Conservation (phyloP, 2,888 invertebrate genomes). For the Apeira syringaria region DNA sequence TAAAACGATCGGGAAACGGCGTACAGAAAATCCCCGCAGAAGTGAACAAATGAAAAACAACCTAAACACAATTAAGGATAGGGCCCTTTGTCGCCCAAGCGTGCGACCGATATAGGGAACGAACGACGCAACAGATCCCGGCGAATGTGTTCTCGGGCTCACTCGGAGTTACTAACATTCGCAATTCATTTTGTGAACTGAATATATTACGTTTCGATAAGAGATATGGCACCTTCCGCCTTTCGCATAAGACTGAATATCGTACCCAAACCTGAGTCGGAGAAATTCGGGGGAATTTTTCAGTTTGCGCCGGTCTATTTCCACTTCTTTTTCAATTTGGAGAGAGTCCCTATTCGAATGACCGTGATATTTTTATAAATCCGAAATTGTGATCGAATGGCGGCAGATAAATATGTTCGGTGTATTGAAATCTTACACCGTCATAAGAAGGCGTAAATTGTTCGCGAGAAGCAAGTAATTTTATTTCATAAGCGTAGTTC, state of each 20-base stretch:
- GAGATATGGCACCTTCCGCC: slow-evolving; percentile 60
- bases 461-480: slow-evolving; percentile 55
- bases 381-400: slow-evolving; percentile 72
- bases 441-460: slow-evolving; percentile 71
- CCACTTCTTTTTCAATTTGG: slow-evolving; percentile 43
- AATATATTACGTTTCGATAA: slow-evolving; percentile 71
- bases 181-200: slow-evolving; percentile 83
- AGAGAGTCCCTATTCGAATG: slow-evolving; percentile 48
- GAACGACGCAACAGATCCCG: slow-evolving; percentile 78
- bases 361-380: slow-evolving; percentile 61
- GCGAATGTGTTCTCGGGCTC: slow-evolving; percentile 82
- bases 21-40: slow-evolving; percentile 50
- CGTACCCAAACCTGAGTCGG: slow-evolving; percentile 46
- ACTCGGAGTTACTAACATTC: slow-evolving; percentile 82
- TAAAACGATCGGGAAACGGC: slow-evolving; percentile 63
- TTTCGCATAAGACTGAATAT: slow-evolving; percentile 58
- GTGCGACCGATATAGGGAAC: slow-evolving; percentile 68
- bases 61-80: slow-evolving; percentile 60
- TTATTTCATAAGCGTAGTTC: slow-evolving; percentile 57
- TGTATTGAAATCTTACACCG: slow-evolving; percentile 76
- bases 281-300: slow-evolving; percentile 66
- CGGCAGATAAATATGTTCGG: slow-evolving; percentile 71
- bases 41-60: slow-evolving; percentile 56
- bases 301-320: slow-evolving; percentile 42
- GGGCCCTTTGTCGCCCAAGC: slow-evolving; percentile 58